A percentile compares a stretch with the other conserved stretches of the same genome.
Conservation (phyloP, 2,113 vertebrate species). For the Periophthalmodon schlosseri region DNA sequence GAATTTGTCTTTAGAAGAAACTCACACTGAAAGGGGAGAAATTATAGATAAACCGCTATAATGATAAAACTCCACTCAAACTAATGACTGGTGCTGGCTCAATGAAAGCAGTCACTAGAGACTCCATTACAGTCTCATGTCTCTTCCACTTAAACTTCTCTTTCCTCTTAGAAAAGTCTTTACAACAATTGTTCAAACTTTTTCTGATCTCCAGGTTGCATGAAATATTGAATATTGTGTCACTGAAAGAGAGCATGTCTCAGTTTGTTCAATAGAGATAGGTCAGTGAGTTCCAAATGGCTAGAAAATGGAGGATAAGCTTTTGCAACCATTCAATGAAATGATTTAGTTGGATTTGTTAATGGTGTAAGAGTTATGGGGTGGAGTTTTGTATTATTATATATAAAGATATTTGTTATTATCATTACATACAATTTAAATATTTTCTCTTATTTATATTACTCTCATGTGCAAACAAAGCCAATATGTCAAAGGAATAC, state of each 20-base stretch:
- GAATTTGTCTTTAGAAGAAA: constrained; percentile 18
- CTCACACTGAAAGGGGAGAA: constrained; percentile 17
- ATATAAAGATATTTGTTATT: not conserved
- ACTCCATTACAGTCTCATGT: constrained; percentile 7
- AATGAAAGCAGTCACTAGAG: constrained; percentile 6
- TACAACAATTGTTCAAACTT: not conserved
- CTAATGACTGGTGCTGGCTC: not conserved
- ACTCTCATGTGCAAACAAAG: not conserved
- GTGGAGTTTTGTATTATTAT: too few species aligned
- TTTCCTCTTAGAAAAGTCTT: not conserved
- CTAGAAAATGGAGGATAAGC: too few species aligned
- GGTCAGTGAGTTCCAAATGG: too few species aligned
- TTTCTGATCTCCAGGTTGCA: not conserved
- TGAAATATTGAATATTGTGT: not conserved
- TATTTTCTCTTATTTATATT: not conserved
- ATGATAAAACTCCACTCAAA: constrained; percentile 10
- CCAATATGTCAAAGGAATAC: not conserved
- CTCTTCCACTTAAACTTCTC: not conserved
- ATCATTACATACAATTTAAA: not conserved
- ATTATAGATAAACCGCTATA: not conserved
- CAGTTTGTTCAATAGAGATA: not conserved
- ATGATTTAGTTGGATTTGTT: too few species aligned
- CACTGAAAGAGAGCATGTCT: not conserved
- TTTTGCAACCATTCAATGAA: too few species aligned
- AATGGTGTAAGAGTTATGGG: too few species aligned